Evolutionary conservation across 2,888 invertebrate genomes (phyloP).

Genomic region (Labia minor): DNA sequence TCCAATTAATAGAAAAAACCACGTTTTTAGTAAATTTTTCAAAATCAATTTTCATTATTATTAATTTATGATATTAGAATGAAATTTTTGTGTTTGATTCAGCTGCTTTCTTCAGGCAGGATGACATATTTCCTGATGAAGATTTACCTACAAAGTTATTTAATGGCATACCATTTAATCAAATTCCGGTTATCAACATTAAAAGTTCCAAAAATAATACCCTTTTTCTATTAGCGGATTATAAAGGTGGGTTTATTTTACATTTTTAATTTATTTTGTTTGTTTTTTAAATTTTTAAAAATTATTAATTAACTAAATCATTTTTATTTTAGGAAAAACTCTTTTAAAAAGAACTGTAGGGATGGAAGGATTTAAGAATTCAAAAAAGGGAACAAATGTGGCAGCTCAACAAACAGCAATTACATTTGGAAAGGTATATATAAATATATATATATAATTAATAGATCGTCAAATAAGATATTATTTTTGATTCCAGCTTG

Average conservation of each 20-base stretch:
- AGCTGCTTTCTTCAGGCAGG: slow-evolving; percentile 45
- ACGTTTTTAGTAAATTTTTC: no score
- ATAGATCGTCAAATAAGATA: background rate
- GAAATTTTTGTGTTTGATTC: background rate
- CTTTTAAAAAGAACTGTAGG: slow-evolving; percentile 67
- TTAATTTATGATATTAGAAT: background rate
- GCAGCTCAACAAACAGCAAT: slow-evolving; percentile 93
- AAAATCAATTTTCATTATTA: no score
- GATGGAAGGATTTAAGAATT: slow-evolving; percentile 87
- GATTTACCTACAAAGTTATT: slow-evolving; percentile 61
- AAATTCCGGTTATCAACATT: slow-evolving; percentile 74
- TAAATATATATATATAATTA: background rate
- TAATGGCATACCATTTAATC: slow-evolving; percentile 63
- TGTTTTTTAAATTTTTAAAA: background rate
- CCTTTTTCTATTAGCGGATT: slow-evolving; percentile 62
- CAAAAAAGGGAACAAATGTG: slow-evolving; percentile 90
- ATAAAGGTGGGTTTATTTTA: slow-evolving; percentile 42
- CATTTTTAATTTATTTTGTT: background rate
- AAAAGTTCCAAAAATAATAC: slow-evolving; percentile 81
- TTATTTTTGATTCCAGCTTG: slow-evolving; percentile 47
- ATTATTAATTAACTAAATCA: background rate
- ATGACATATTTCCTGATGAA: slow-evolving; percentile 60
- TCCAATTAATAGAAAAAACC: no score
- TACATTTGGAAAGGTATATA: slow-evolving; percentile 54
- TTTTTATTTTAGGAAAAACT: slow-evolving; percentile 37